phyloP scores from a whole-genome alignment of 2,113 vertebrate species.

The Nyctibius bracteatus region DNA sequence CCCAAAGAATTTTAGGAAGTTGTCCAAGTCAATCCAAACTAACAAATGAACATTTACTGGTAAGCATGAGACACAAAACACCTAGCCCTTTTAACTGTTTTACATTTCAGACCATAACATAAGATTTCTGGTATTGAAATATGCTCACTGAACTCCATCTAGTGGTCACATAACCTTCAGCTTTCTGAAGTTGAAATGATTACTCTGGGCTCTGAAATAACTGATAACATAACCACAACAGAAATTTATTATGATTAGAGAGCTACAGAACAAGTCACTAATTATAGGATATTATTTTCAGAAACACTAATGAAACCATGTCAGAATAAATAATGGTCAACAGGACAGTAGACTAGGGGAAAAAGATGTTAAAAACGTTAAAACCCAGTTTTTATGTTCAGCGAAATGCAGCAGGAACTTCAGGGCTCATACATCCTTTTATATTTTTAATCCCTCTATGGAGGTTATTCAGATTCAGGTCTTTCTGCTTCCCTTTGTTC shows the following conservation, averaged over 20 bases:
- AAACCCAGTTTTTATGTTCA: not conserved
- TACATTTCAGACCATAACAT: not conserved
- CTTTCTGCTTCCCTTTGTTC: not conserved
- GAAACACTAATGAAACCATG: not conserved
- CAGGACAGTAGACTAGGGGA: not conserved
- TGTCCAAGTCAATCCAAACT: not conserved
- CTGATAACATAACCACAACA: not conserved
- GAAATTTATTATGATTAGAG: not conserved
- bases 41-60: not conserved
- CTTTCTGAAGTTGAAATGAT: not conserved
- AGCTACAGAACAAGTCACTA: not conserved
- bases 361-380: not conserved
- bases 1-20: not conserved
- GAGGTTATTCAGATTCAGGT: not conserved
- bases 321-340: not conserved
- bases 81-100: not conserved
- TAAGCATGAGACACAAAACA: not conserved
- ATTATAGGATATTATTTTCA: not conserved
- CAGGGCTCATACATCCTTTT: not conserved
- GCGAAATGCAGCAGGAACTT: not conserved
- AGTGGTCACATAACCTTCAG: slow-evolving; percentile 27
- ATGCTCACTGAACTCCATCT: slow-evolving; percentile 52
- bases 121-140: not conserved
- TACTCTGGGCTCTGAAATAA: not conserved
- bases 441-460: not conserved